Evolutionary conservation across 2,797 vertebrate genomes (phyloP).

Genomic region (Brachymystax lenok): DNA sequence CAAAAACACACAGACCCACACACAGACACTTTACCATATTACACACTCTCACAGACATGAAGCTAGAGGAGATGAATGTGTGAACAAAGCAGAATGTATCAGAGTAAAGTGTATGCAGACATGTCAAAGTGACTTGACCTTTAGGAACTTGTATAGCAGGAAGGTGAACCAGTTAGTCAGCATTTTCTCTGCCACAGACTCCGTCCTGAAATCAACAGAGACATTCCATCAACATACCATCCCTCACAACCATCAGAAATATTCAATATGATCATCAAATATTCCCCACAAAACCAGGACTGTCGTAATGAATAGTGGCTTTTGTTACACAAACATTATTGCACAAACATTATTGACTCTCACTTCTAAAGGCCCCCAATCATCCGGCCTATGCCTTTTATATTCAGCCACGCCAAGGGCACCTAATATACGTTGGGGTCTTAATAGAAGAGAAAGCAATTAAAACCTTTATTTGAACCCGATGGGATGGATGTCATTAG

Average conservation of each 20-base stretch:
- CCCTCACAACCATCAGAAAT: conserved; percentile 54
- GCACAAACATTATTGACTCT: conserved; percentile 44
- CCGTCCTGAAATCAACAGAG: conserved; percentile 80
- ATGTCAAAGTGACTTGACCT: conserved; percentile 76
- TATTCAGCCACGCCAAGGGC: conserved; percentile 69
- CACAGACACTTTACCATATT: too few relatives aligned
- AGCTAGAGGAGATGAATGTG: too few relatives aligned
- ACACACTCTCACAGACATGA: too few relatives aligned
- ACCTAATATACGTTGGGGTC: conserved; percentile 59
- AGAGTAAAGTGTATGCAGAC: too few relatives aligned
- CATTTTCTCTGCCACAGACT: conserved; percentile 99
- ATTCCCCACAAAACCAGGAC: conserved; percentile 53
- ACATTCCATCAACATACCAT: conserved; percentile 46
- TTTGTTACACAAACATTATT: conserved; percentile 65
- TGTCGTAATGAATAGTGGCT: conserved; percentile 58
- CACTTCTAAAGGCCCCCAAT: conserved; percentile 41
- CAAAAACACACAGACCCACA: too few relatives aligned
- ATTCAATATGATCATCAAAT: conserved; percentile 59
- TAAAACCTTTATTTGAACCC: conserved; percentile 78
- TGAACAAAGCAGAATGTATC: too few relatives aligned
- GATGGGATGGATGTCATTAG: conserved; percentile 72
- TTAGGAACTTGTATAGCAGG: conserved; percentile 96
- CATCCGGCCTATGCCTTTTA: conserved; percentile 56
- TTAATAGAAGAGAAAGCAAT: conserved; percentile 77
- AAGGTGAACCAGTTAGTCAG: conserved; percentile 99